A percentile compares a stretch with the other conserved stretches of the same genome.
phyloP scores from a whole-genome alignment of 2,888 invertebrate genomes.

The Aphidius colemani region DNA sequence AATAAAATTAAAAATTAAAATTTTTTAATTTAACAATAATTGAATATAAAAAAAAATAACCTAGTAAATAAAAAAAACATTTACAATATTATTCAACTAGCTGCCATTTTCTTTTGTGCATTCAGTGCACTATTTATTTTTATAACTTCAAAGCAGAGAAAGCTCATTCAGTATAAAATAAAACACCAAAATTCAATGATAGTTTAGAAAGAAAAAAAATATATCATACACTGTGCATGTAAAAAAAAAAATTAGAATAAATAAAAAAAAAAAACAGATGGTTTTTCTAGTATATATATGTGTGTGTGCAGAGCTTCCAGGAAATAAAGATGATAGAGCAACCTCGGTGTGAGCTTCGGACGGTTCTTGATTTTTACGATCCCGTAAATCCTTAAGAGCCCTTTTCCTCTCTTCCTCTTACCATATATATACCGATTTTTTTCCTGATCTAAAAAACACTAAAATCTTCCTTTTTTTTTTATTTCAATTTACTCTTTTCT shows the following conservation, averaged over 20 bases:
- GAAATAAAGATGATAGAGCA: conserved; percentile 44
- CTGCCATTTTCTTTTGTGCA: too few species aligned
- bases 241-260: conserved; percentile 3
- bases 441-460: background rate
- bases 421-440: conserved; percentile 27
- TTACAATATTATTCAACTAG: too few species aligned
- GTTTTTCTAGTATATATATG: conserved; percentile 1
- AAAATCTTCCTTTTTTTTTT: conserved; percentile 3
- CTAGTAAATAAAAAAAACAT: background rate
- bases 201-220: background rate
- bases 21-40: background rate
- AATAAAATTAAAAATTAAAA: background rate
- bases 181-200: conserved; percentile 3
- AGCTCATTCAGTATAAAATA: conserved; percentile 21
- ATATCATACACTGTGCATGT: background rate
- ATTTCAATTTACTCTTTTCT: conserved; percentile 12
- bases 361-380: conserved; percentile 60
- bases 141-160: conserved; percentile 39
- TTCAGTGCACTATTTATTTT: too few species aligned
- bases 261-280: conserved; percentile 7
- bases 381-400: conserved; percentile 55
- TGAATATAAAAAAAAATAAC: background rate
- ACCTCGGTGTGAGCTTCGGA: conserved; percentile 49
- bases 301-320: conserved; percentile 25
- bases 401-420: conserved; percentile 35